Evolutionary conservation across 1,140 invertebrate species (phyloP), one percentile per base, ranked within the genome.

Genomic region (Zaprionus gabonicus): DNA sequence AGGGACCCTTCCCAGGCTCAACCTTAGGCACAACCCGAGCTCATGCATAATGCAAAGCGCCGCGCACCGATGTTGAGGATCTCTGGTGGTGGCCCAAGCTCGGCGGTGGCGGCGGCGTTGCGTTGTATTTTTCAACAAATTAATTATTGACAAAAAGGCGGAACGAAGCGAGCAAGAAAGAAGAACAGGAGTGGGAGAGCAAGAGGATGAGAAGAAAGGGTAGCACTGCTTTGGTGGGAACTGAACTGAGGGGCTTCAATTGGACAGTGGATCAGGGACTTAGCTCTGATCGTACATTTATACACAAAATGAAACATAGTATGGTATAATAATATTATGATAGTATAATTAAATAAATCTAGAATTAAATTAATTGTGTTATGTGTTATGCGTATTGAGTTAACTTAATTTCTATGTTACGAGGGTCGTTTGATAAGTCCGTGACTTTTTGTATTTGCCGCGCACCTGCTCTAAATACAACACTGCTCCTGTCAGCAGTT

Each of bases 101-200:
- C 70, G 41, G 64, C 28, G 28, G 9, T 71, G 67, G 41, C 70
- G 41, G 59, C 31, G 31, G 31, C 75, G 67, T 76, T 80, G 81
- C 79, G 70, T 81, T 90, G 78, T 78, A 91, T 90, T 88, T 76
- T 88, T 90, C 78, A 88, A 88, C 85, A 88, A 88, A 90, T 88
- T 90, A 88, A 88, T 88, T 88, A 88, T 88, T 85, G 78, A 80
- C 81, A 80, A 90, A 79, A 88, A 90, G 71, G 78, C 76, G 78
- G 70, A 88, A 83, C 77, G 79, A 84, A 80, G 68, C 27, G 64
- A 56, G 51, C 46, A 55, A 15, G 20, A 23, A 66, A 56, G 49
- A 28, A 69, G 46, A 66, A 66, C 25, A 17, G 17, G 55, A 25
- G 56, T 41, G 58, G 25, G 31, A 28, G 58, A 57, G 12, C 44